Percentiles rank a stretch among this genome's conserved stretches.
These are phyloP conservation scores for Litoditis marina DNA, from an alignment of 2,888 invertebrate species.

Conservation along the genomic window DNA sequence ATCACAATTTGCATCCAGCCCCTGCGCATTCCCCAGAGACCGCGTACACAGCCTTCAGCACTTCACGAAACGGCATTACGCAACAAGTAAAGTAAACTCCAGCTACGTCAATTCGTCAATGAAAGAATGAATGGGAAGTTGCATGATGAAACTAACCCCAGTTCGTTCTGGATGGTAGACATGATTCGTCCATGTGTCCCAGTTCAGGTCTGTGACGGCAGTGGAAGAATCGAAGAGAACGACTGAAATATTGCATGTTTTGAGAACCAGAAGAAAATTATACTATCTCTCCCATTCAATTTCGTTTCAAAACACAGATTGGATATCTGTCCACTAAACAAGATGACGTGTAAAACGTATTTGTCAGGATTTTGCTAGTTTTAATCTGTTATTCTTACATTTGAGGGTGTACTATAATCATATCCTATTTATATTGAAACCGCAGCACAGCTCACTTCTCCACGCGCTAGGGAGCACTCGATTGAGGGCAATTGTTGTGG, in stretches of 20 bases:
- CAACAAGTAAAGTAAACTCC: too few relatives aligned
- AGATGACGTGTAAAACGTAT: neutral
- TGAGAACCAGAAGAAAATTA: neutral
- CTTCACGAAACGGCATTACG: too few relatives aligned
- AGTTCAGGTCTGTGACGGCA: slow-evolving; percentile 25
- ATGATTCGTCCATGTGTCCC: slow-evolving; percentile 18
- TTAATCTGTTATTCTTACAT: neutral
- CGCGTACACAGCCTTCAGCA: too few relatives aligned
- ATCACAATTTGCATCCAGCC: neutral
- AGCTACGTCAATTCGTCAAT: neutral
- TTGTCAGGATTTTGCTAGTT: neutral
- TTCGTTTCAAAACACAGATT: neutral
- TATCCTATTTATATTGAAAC: neutral
- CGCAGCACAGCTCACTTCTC: too few relatives aligned
- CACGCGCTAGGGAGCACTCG: too few relatives aligned
- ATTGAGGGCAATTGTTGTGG: too few relatives aligned
- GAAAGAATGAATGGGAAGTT: neutral
- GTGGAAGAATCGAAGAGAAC: slow-evolving; percentile 40
- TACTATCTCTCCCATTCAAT: neutral
- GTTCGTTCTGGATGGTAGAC: neutral
- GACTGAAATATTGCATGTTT: slow-evolving; percentile 40
- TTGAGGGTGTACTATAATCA: neutral
- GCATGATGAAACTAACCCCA: neutral
- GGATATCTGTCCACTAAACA: neutral
- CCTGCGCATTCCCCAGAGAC: too few relatives aligned